Evolutionary conservation across 2,888 invertebrate species (phyloP), one percentile per base, ranked within the genome.

Genomic region (Dysmachus trigonus): DNA sequence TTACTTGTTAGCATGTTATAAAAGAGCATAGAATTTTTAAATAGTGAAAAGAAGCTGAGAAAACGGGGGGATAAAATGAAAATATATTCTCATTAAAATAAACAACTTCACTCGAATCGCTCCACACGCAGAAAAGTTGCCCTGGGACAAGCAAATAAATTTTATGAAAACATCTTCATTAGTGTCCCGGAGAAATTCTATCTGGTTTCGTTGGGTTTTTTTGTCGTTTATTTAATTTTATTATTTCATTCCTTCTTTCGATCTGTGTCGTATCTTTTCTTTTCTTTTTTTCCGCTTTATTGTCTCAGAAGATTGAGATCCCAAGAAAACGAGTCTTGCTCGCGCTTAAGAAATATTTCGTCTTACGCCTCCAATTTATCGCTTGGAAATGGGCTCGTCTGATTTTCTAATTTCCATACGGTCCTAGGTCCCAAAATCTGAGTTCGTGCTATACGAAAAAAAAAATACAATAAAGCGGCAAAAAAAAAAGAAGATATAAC

Each of bases 81-180:
- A 22, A 62, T 10, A 22, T 27, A 22, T 18, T 62, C 62, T 62
- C 27, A 62, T 62, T 53, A 62, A 62, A 62, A 62, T 27, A 62
- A 62, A 62, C 62, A 62, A 22, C 62, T 62, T 62, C 53, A n/a
- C 3, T 41, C 38, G 10, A n/a, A n/a, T 22, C 62, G 5, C 7
- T 41, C 41, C 53, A 7, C 8, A 62, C 62, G 27, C 62, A 62
- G 62, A 77, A 81, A 62, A 81, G 47, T 31, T 35, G 35, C 13
- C 15, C 13, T 81, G 33, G 33, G 18, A 81, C 53, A 81, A 81
- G 53, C 33, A 81, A 81, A 81, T 81, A 81, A 81, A 81, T 81
- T 81, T 81, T 62, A 81, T 53, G 81, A 81, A 62, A 53, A 81
- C 81, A 81, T 81, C 81, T 81, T 81, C 81, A 81, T 81, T 81